Evolutionary conservation across 1,140 invertebrate genomes (phyloP).

Genomic region (Adelges cooleyi): DNA sequence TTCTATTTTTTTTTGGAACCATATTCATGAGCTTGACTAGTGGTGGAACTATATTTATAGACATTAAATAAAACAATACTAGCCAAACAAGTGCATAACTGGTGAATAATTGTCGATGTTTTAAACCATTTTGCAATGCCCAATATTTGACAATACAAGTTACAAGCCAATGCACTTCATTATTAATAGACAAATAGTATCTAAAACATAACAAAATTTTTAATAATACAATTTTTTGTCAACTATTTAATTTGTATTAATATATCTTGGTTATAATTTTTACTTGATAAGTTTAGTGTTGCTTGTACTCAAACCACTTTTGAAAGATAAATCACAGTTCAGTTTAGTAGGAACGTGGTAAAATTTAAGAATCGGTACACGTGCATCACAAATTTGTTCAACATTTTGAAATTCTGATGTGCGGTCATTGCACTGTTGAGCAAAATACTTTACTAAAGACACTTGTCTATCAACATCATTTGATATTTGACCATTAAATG

Average conservation of each 20-base stretch:
- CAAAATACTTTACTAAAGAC: background rate
- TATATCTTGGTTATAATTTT: background rate
- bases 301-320: background rate
- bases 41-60: background rate
- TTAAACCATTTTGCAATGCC: constrained; percentile 3
- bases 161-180: background rate
- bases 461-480: background rate
- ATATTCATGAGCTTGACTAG: background rate
- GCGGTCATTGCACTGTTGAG: background rate
- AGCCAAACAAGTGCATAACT: constrained; percentile 4
- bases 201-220: background rate
- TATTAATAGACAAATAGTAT: background rate
- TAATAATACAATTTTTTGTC: too few species aligned
- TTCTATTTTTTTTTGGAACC: background rate
- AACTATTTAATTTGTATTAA: too few species aligned
- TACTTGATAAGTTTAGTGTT: constrained; percentile 8
- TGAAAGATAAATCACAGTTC: background rate
- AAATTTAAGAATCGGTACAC: constrained; percentile 8
- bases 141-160: background rate
- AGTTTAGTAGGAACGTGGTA: background rate
- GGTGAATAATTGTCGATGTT: background rate
- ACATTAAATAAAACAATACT: constrained; percentile 14
- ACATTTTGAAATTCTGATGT: background rate
- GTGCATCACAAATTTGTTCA: background rate
- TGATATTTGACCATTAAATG: background rate